A percentile compares a stretch with the other conserved stretches of the same genome.
Evolutionary conservation across 2,888 invertebrate genomes (phyloP).

Genomic region (Spodoptera littoralis): DNA sequence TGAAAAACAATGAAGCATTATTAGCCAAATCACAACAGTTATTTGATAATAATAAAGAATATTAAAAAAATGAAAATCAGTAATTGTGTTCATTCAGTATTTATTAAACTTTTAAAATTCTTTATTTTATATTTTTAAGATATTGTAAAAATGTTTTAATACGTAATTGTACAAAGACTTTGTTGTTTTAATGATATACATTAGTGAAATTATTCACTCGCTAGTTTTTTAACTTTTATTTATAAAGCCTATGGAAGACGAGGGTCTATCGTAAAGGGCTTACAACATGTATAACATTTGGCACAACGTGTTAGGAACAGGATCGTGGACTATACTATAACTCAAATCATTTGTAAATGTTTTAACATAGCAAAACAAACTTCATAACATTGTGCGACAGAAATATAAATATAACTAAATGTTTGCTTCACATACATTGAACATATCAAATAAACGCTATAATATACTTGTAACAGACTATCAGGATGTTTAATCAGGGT

Average conservation of each 20-base stretch:
- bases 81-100: slow-evolving; percentile 75
- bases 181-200: slow-evolving; percentile 72
- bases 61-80: slow-evolving; percentile 62
- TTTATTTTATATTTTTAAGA: slow-evolving; percentile 79
- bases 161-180: slow-evolving; percentile 82
- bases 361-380: slow-evolving; percentile 51
- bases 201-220: slow-evolving; percentile 62
- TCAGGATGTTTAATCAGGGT: slow-evolving; percentile 8
- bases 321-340: slow-evolving; percentile 65
- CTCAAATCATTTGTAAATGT: slow-evolving; percentile 49
- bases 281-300: slow-evolving; percentile 75
- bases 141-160: slow-evolving; percentile 85
- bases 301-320: slow-evolving; percentile 84
- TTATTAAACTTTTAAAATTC: slow-evolving; percentile 82
- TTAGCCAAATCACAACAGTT: slow-evolving; percentile 76
- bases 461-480: slow-evolving; percentile 15
- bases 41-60: slow-evolving; percentile 71
- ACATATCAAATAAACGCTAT: slow-evolving; percentile 13
- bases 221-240: slow-evolving; percentile 62
- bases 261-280: slow-evolving; percentile 76
- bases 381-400: slow-evolving; percentile 51
- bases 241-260: slow-evolving; percentile 83
- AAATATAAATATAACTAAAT: slow-evolving; percentile 8
- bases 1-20: slow-evolving; percentile 71
- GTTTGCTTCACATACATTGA: slow-evolving; percentile 21